Percentiles rank a stretch among this genome's conserved stretches.
phyloP scores from a whole-genome alignment of 2,888 invertebrate genomes.

The Ophion costatus region DNA sequence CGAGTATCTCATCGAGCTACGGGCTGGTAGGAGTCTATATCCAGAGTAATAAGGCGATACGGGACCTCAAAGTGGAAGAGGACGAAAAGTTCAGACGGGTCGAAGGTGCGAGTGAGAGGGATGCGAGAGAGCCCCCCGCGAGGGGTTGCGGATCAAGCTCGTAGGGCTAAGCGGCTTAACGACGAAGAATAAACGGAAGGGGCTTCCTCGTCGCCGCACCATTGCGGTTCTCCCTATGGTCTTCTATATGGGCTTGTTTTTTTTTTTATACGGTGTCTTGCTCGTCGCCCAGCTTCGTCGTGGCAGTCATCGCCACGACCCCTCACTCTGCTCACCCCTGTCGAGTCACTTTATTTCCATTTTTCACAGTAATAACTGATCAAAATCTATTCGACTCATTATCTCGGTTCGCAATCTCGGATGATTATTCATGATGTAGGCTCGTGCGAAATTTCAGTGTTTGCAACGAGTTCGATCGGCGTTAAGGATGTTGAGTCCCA shows the following conservation, averaged over 20 bases:
- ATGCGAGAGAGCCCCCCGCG: slow-evolving; percentile 2
- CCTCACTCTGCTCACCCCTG: slow-evolving; percentile 48
- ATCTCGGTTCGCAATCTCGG: not conserved
- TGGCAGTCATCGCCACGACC: slow-evolving; percentile 12
- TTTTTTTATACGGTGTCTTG: slow-evolving; percentile 8
- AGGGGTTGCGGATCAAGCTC: slow-evolving; percentile 49
- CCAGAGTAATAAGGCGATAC: slow-evolving; percentile 23
- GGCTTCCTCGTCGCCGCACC: slow-evolving; percentile 53
- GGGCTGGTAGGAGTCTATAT: slow-evolving; percentile 25
- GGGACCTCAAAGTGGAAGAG: slow-evolving; percentile 17
- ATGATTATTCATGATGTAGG: not conserved
- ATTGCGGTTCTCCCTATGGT: slow-evolving; percentile 59
- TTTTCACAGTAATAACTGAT: slow-evolving; percentile 78
- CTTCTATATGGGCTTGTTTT: slow-evolving; percentile 9
- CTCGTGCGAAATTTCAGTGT: no score
- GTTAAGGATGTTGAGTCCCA: no score
- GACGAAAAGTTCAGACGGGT: slow-evolving; percentile 28
- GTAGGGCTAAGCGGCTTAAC: slow-evolving; percentile 63
- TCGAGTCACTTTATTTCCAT: slow-evolving; percentile 74
- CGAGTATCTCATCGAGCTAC: slow-evolving; percentile 45
- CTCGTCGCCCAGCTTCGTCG: slow-evolving; percentile 5
- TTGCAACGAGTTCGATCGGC: no score
- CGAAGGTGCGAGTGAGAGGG: slow-evolving; percentile 27
- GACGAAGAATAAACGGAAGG: slow-evolving; percentile 65
- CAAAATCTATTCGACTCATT: slow-evolving; percentile 72